Conservation (phyloP, 1,140 invertebrate genomes). For the Bradysia coprophila region DNA sequence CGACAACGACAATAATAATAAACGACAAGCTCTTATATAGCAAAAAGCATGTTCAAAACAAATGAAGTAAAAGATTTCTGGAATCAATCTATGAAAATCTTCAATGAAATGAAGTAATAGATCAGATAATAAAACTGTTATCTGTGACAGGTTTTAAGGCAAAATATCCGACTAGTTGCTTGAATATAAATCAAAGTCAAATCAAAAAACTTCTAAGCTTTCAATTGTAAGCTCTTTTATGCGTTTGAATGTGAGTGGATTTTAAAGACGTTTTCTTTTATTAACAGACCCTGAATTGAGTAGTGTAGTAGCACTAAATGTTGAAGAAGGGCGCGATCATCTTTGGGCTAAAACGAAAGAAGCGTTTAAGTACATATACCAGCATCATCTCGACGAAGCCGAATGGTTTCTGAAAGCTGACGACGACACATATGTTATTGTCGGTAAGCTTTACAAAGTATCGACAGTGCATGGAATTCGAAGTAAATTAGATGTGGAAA, state of each 20-base stretch:
- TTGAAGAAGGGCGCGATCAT: conserved; percentile 73
- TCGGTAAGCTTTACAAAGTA: conserved; percentile 17
- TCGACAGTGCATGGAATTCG: no score
- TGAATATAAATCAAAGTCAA: not conserved
- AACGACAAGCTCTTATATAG: no score
- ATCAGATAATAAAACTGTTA: no score
- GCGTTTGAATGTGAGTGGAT: conserved; percentile 1
- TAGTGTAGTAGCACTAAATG: conserved; percentile 49
- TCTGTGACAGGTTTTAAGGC: not conserved
- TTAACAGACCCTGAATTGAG: conserved; percentile 42
- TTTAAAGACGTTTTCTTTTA: conserved; percentile 4
- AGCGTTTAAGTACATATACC: conserved; percentile 77
- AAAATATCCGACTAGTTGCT: not conserved
- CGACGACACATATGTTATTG: conserved; percentile 53
- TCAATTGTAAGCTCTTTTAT: no score
- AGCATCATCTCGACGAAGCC: conserved; percentile 59
- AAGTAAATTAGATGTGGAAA: conserved; percentile 71
- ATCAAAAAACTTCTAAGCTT: no score
- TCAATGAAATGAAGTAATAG: no score
- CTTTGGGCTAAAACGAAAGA: conserved; percentile 94
- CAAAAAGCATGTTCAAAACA: no score
- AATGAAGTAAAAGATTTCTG: no score
- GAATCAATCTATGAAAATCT: no score
- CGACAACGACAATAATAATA: no score
- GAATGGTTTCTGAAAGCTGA: conserved; percentile 77